phyloP scores from a whole-genome alignment of 1,140 invertebrate species.

The Achatina immaculata region DNA sequence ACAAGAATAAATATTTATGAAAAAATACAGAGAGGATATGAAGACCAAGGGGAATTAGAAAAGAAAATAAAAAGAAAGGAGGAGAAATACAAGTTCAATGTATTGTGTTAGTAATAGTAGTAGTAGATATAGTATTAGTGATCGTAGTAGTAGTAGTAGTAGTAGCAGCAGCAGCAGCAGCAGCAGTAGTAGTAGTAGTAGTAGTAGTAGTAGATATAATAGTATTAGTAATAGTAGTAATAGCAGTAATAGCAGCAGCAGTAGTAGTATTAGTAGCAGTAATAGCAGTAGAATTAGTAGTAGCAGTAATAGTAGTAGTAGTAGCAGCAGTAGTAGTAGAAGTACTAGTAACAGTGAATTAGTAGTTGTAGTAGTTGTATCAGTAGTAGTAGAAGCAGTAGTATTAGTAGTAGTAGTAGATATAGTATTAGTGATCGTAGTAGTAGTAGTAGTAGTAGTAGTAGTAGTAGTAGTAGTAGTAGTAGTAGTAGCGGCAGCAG shows the following conservation, averaged over 20 bases:
- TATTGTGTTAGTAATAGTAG: no score
- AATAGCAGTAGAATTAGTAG: neutral
- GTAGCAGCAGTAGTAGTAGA: constrained; percentile 20
- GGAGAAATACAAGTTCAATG: no score
- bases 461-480: constrained; percentile 16
- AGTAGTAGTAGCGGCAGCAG: neutral
- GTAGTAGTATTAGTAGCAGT: neutral
- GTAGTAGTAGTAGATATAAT: neutral
- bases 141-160: constrained; percentile 5
- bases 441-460: constrained; percentile 17
- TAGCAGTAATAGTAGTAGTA: constrained; percentile 19
- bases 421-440: neutral
- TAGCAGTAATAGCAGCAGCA: constrained; percentile 11
- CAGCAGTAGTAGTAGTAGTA: neutral
- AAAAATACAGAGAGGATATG: no score
- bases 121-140: no score
- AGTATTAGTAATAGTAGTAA: neutral
- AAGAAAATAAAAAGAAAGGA: no score
- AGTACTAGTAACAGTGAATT: constrained; percentile 15
- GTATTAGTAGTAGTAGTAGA: neutral
- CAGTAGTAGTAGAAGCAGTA: neutral
- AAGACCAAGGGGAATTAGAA: no score
- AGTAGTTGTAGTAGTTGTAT: constrained; percentile 7
- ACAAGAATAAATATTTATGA: no score
- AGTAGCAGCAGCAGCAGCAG: neutral